Base-by-base conservation (phyloP, 1,140 invertebrate genomes). In the Trypoxylus dichotomus region DNA sequence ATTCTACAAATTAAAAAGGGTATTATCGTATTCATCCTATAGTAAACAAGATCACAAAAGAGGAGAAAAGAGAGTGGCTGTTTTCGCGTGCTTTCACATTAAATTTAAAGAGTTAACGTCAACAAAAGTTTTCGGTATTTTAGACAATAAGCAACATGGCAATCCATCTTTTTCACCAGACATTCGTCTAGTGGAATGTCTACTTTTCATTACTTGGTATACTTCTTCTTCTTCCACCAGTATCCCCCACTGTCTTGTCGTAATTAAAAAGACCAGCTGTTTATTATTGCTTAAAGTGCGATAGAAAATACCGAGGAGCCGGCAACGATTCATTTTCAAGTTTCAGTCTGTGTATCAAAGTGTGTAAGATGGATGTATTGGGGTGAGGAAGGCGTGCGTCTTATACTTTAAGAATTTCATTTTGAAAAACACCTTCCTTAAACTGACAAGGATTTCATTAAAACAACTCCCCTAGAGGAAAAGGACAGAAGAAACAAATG, bases 191-290 rank as follows among this genome's bases (percentile, higher is more conserved):
- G 21, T 25, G n/a, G 71, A 73, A 32, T 73, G 71, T 73, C 79
- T 80, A 78, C 77, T 73, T 80, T 80, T 80, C 77, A 80, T 80
- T 80, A 80, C 79, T 77, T 80, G 60, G 75, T 74, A 80, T 74
- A 78, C 78, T 80, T 80, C 76, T 77, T 80, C 79, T 76, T 68
- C 74, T 73, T 19, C 21, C 19, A 19, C 8, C n/a, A 19, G 2
- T 19, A 19, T 63, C 60, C 60, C 7, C 60, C 19, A 19, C n/a
- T 11, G 8, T 19, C 60, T 24, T 19, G 60, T 73, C 74, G 75
- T 80, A 78, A 80, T 78, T 78, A 80, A 80, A 78, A 80, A 76
- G 77, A 78, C 76, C 79, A 80, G 76, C 74, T 80, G 79, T 80
- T 80, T 73, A 80, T 80, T 77, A 79, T 78, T 80, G 68, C 76